Conservation (phyloP, 37 sponge, comb jelly and placozoan genomes). For the Haliclona indistincta region DNA sequence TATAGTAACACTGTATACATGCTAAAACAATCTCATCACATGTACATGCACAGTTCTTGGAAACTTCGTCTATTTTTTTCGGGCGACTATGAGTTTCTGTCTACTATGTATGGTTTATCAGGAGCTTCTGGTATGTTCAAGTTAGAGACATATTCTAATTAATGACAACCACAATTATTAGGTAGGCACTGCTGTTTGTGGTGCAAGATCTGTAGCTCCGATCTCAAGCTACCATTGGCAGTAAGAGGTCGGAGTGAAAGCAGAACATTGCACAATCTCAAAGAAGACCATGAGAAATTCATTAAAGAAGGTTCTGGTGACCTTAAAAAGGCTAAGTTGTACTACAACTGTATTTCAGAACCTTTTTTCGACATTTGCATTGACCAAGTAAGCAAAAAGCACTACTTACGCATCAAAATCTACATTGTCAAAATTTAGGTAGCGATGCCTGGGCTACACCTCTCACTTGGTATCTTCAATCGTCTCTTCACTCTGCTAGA, state of each 20-base stretch:
- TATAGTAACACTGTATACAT: constrained; percentile 1
- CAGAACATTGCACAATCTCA: constrained; percentile 2
- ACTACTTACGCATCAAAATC: too few relatives aligned
- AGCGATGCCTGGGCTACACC: too few relatives aligned
- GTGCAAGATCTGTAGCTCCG: constrained; percentile 7
- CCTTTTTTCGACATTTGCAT: constrained; percentile 14
- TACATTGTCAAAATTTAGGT: too few relatives aligned
- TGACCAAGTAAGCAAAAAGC: too few relatives aligned
- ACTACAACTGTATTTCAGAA: constrained; percentile 31
- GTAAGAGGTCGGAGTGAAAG: not conserved
- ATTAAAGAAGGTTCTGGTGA: not conserved
- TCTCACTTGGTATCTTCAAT: too few relatives aligned
- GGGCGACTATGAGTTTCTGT: constrained; percentile 45
- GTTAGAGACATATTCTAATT: not conserved
- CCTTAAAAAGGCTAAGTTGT: constrained; percentile 24
- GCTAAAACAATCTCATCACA: too few relatives aligned
- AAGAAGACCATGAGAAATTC: not conserved
- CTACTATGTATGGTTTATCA: constrained; percentile 32
- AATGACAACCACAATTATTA: not conserved
- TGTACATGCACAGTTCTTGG: constrained; percentile 1
- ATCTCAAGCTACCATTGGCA: not conserved
- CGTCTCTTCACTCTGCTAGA: constrained; percentile 21
- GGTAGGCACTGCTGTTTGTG: constrained; percentile 40
- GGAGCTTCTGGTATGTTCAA: constrained; percentile 33
- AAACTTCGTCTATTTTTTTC: constrained; percentile 13